Evolutionary conservation across 2,113 vertebrate genomes (phyloP).

Genomic region (Laticauda colubrina): DNA sequence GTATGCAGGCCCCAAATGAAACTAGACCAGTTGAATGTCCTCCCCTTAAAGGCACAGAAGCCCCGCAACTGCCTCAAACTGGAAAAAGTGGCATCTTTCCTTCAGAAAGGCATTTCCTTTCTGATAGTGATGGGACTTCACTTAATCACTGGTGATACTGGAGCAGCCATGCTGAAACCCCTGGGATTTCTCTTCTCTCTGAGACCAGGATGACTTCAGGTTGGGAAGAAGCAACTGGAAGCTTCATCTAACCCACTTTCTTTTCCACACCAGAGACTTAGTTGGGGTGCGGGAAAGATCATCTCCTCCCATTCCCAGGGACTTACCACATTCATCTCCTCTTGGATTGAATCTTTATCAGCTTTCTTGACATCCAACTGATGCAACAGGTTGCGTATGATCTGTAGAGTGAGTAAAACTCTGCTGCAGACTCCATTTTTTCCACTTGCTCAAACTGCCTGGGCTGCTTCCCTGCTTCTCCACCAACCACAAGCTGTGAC

Average conservation of each 20-base stretch:
- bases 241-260: neutral
- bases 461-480: neutral
- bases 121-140: neutral
- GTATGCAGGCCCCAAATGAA: neutral
- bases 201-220: neutral
- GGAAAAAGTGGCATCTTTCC: neutral
- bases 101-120: neutral
- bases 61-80: neutral
- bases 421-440: neutral
- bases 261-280: neutral
- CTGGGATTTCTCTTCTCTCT: neutral
- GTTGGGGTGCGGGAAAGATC: neutral
- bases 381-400: conserved; percentile 17
- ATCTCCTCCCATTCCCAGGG: neutral
- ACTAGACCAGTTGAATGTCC: neutral
- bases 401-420: neutral
- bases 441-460: neutral
- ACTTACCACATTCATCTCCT: conserved; percentile 56
- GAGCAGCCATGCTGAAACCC: neutral
- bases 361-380: conserved; percentile 50
- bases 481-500: neutral
- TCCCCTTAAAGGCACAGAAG: neutral
- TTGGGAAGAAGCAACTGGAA: neutral
- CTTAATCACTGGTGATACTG: neutral
- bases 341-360: conserved; percentile 42